Conservation (phyloP, 2,797 vertebrate genomes). For the Enteromius radiatus region DNA sequence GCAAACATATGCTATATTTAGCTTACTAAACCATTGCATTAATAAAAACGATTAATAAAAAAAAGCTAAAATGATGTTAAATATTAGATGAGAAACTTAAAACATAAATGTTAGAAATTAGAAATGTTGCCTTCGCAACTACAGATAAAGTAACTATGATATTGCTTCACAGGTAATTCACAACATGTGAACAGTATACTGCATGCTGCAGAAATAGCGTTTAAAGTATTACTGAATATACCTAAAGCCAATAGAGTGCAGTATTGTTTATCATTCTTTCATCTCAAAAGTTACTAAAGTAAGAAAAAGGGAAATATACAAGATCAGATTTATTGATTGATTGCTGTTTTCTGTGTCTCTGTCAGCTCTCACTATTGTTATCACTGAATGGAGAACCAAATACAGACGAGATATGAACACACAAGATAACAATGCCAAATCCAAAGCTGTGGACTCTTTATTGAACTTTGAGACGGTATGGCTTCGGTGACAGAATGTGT, state of each 20-base stretch:
- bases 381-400: constrained; percentile 97
- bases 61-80: background rate
- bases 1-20: background rate
- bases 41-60: background rate
- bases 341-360: background rate
- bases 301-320: background rate
- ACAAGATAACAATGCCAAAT: constrained; percentile 88
- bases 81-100: background rate
- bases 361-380: constrained; percentile 89
- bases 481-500: background rate
- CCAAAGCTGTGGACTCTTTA: constrained; percentile 92
- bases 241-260: no score
- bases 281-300: background rate
- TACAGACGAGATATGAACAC: constrained; percentile 93
- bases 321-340: background rate
- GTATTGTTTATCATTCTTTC: background rate
- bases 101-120: no score
- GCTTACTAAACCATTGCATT: background rate
- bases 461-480: constrained; percentile 96
- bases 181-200: no score
- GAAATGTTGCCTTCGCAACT: no score
- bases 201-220: no score
- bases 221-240: no score
- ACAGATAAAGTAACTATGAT: no score
- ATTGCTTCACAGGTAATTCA: no score